Evolutionary conservation across 2,797 vertebrate genomes (phyloP).

Genomic region (Picus viridis): DNA sequence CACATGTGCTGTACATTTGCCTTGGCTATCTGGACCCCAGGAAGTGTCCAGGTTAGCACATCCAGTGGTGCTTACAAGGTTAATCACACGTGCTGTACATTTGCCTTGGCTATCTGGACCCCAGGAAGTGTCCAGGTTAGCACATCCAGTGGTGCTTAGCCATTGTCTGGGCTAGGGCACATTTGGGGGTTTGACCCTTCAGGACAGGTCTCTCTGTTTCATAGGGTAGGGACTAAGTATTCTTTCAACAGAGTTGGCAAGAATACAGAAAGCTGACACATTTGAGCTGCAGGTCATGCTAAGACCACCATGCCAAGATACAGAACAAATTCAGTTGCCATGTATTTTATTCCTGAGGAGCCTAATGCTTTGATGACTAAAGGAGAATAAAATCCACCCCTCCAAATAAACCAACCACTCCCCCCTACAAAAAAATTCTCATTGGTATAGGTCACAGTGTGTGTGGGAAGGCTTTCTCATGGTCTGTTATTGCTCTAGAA

Average conservation of each 20-base stretch:
- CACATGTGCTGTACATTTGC: too few relatives aligned
- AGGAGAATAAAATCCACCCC: not conserved
- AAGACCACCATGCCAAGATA: not conserved
- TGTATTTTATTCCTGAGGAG: not conserved
- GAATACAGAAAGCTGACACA: not conserved
- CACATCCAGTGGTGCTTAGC: too few relatives aligned
- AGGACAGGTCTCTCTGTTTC: not conserved
- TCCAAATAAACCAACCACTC: not conserved
- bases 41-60: too few relatives aligned
- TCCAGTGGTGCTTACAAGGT: too few relatives aligned
- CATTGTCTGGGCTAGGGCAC: too few relatives aligned
- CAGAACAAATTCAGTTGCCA: not conserved
- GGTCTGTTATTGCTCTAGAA: not conserved
- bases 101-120: too few relatives aligned
- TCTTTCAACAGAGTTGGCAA: not conserved
- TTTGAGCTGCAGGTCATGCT: not conserved
- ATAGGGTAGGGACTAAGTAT: not conserved
- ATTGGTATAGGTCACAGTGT: not conserved
- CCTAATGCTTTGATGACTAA: not conserved
- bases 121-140: too few relatives aligned
- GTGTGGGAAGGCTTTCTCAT: not conserved
- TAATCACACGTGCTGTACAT: too few relatives aligned
- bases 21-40: too few relatives aligned
- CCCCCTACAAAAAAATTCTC: not conserved
- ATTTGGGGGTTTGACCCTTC: too few relatives aligned